Evolutionary conservation across 2,888 invertebrate species (phyloP).

Genomic region (Lypha dubia): DNA sequence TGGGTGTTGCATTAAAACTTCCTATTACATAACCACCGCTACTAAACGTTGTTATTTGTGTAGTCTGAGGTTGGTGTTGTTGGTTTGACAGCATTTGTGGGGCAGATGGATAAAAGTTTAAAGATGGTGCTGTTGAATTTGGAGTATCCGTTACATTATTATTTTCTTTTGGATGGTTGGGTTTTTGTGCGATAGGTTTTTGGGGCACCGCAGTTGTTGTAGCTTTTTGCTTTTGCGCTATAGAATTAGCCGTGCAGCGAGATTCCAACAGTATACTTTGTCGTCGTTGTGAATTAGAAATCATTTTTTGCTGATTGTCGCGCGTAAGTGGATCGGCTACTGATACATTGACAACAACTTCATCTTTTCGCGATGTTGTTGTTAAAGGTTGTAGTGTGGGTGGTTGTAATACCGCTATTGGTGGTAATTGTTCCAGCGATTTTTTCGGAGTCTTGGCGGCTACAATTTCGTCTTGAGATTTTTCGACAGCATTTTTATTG

Average conservation of each 20-base stretch:
- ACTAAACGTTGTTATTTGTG: constrained; percentile 71
- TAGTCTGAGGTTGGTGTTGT: constrained; percentile 60
- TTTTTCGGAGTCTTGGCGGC: constrained; percentile 58
- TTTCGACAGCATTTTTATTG: constrained; percentile 30
- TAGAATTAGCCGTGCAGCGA: constrained; percentile 72
- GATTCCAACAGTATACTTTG: constrained; percentile 71
- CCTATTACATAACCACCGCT: constrained; percentile 74
- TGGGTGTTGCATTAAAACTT: constrained; percentile 16
- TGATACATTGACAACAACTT: constrained; percentile 76
- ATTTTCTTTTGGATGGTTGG: constrained; percentile 12
- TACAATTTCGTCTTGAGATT: constrained; percentile 21
- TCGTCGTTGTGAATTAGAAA: constrained; percentile 72
- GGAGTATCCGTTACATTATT: background rate
- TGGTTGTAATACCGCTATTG: constrained; percentile 39
- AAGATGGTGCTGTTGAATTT: constrained; percentile 1
- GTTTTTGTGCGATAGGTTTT: constrained; percentile 30
- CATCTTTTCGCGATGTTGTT: constrained; percentile 69
- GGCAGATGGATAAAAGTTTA: constrained; percentile 45
- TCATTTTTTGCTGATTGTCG: constrained; percentile 75
- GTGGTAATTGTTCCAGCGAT: constrained; percentile 65
- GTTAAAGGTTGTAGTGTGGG: constrained; percentile 19
- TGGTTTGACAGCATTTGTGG: constrained; percentile 38
- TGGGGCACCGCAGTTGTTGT: background rate
- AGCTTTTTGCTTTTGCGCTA: constrained; percentile 64
- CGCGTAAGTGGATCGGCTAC: constrained; percentile 76